Conservation (phyloP, 30 jellyfish, hydroid and myxozoan genomes). For the Rhopilema esculentum region DNA sequence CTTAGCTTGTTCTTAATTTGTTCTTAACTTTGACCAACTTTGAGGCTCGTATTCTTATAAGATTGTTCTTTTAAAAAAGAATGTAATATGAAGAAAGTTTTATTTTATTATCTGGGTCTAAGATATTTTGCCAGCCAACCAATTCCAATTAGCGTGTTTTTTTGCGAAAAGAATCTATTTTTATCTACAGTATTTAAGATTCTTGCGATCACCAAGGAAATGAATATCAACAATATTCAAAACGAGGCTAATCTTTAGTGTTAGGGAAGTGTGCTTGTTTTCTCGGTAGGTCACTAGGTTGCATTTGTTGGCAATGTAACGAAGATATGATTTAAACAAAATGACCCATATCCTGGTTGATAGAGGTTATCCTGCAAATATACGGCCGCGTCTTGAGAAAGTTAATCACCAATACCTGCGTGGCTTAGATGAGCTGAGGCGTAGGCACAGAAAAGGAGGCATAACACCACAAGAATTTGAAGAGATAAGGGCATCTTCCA, state of each 20-base stretch:
- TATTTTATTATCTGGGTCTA: too few species aligned
- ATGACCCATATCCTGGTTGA: conserved; percentile 62
- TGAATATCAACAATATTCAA: neutral
- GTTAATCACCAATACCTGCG: conserved; percentile 24
- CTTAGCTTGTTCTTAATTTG: too few species aligned
- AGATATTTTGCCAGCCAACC: too few species aligned
- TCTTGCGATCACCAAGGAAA: neutral
- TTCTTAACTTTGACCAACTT: too few species aligned
- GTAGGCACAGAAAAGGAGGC: conserved; percentile 52
- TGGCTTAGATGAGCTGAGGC: conserved; percentile 56
- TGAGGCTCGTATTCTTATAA: too few species aligned
- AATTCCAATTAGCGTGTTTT: too few species aligned
- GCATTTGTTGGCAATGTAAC: neutral
- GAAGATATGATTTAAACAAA: neutral
- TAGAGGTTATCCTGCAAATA: conserved; percentile 22
- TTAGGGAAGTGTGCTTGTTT: conserved; percentile 3
- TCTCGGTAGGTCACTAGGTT: neutral
- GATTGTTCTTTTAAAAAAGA: too few species aligned
- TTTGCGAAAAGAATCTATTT: too few species aligned
- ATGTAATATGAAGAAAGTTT: too few species aligned
- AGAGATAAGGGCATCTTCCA: conserved; percentile 55
- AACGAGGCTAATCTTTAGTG: neutral
- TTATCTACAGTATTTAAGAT: neutral
- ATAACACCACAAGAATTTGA: conserved; percentile 69
- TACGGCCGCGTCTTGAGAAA: conserved; percentile 42